Conservation (phyloP, 2,888 invertebrate species). For the Hyalella azteca region DNA sequence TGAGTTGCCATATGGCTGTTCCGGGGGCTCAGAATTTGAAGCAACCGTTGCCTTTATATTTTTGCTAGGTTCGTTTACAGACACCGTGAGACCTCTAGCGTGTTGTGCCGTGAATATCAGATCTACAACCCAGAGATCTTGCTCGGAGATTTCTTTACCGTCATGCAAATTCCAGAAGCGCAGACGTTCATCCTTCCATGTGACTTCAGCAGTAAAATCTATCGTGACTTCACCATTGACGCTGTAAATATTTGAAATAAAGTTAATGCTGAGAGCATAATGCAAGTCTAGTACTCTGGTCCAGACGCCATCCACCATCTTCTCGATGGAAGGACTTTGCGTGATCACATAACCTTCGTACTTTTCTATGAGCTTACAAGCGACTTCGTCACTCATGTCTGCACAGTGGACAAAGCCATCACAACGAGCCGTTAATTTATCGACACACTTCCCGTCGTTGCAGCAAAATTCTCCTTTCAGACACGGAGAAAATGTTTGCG, state of each 20-base stretch:
- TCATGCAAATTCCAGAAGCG: not conserved
- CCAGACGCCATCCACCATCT: not conserved
- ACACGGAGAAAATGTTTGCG: not conserved
- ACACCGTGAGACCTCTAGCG: not conserved
- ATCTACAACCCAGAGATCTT: not conserved
- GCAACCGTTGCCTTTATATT: not conserved
- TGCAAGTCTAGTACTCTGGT: not conserved
- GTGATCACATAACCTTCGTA: not conserved
- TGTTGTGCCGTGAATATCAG: not conserved
- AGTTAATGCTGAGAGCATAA: not conserved
- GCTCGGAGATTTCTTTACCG: not conserved
- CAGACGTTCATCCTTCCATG: not conserved
- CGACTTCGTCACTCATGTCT: constrained; percentile 12
- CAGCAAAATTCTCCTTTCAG: not conserved
- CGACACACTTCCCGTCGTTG: not conserved
- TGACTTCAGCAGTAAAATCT: not conserved
- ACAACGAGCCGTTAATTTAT: not conserved
- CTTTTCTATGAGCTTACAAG: not conserved
- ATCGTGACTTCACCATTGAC: not conserved
- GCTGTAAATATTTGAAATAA: not conserved
- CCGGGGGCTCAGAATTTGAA: not conserved
- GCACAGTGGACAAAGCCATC: constrained; percentile 11
- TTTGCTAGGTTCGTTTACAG: not conserved
- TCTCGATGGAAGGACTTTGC: not conserved
- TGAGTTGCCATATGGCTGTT: not conserved